Evolutionary conservation across 1,140 invertebrate species (phyloP).

Genomic region (Diachasma alloeum): DNA sequence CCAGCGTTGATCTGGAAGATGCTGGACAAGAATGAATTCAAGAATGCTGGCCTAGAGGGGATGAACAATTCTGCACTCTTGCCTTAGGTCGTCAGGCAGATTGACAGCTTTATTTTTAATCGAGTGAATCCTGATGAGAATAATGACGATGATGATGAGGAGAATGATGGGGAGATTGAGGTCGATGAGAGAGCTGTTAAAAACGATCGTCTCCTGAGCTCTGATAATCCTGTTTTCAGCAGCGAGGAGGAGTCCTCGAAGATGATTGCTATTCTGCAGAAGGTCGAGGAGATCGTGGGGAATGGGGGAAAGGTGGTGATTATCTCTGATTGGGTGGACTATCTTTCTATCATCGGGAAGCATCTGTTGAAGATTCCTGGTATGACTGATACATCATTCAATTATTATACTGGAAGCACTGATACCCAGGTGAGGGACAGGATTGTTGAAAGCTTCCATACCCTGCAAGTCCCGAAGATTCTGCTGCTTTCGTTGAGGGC

Average conservation of each 20-base stretch:
- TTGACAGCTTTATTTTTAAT: conserved; percentile 34
- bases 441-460: conserved; percentile 82
- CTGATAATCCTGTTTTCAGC: conserved; percentile 78
- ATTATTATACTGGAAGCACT: conserved; percentile 72
- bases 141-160: conserved; percentile 46
- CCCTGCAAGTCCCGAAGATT: conserved; percentile 62
- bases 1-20: conserved; percentile 79
- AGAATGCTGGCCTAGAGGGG: conserved; percentile 32
- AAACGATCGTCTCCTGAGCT: conserved; percentile 35
- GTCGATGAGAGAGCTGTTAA: conserved; percentile 48
- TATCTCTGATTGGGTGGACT: conserved; percentile 79
- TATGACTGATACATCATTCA: conserved; percentile 63
- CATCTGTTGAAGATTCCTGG: conserved; percentile 66
- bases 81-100: background rate
- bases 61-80: too few relatives aligned
- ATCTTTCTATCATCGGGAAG: conserved; percentile 74
- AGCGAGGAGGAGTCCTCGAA: conserved; percentile 71
- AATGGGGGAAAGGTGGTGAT: conserved; percentile 58
- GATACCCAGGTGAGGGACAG: conserved; percentile 72
- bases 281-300: conserved; percentile 65
- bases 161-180: conserved; percentile 52
- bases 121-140: conserved; percentile 60
- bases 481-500: conserved; percentile 86
- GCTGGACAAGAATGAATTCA: conserved; percentile 67
- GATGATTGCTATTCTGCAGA: conserved; percentile 69